A percentile compares a stretch with the other conserved stretches of the same genome.
phyloP scores from a whole-genome alignment of 1,140 invertebrate species.

The Heliconius melpomene region DNA sequence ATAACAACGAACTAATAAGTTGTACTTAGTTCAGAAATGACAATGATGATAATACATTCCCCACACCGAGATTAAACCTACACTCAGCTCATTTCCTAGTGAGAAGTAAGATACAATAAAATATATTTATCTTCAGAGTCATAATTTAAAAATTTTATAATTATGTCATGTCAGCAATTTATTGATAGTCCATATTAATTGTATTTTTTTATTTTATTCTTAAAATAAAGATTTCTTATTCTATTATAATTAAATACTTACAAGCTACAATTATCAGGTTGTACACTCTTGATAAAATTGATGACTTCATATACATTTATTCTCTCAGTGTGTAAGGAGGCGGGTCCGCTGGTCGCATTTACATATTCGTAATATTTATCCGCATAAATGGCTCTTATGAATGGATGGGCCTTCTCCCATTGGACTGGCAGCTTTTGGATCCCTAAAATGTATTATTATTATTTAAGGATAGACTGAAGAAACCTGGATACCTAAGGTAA shows the following conservation, averaged over 20 bases:
- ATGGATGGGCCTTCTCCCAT: constrained; percentile 86
- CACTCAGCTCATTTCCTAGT: too few relatives aligned
- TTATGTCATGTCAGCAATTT: too few relatives aligned
- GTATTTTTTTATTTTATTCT: too few relatives aligned
- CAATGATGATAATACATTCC: too few relatives aligned
- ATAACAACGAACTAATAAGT: too few relatives aligned
- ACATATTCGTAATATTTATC: constrained; percentile 88
- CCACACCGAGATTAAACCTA: too few relatives aligned
- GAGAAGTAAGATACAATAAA: too few relatives aligned
- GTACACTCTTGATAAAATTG: constrained; percentile 89
- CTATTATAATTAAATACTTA: constrained; percentile 57
- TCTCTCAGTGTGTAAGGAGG: constrained; percentile 83
- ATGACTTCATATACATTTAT: constrained; percentile 89
- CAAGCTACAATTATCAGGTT: constrained; percentile 86
- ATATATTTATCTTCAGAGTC: too few relatives aligned
- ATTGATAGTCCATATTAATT: too few relatives aligned
- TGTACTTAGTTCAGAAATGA: too few relatives aligned
- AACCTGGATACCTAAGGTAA: not conserved
- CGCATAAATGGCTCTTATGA: constrained; percentile 87
- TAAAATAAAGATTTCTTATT: too few relatives aligned
- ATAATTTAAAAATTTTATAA: too few relatives aligned
- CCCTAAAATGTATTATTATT: constrained; percentile 80
- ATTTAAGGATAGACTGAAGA: not conserved
- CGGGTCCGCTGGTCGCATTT: constrained; percentile 84
- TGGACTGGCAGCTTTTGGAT: constrained; percentile 90